Conservation (phyloP, 2,888 invertebrate species). For the Chouioia cunea region DNA sequence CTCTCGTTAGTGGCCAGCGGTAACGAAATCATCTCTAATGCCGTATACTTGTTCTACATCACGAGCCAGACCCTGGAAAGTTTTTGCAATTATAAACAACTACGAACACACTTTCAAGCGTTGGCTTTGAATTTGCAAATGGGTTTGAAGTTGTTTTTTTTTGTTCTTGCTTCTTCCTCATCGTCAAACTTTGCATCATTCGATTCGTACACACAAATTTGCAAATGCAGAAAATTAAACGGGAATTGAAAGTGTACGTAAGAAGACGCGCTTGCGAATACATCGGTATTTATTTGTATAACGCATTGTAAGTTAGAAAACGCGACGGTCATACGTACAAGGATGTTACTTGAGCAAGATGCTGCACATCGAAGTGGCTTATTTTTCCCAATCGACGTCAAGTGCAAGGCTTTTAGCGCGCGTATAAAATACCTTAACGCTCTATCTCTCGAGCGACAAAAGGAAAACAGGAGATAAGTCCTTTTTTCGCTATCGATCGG, state of each 20-base stretch:
- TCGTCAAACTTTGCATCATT: too few relatives aligned
- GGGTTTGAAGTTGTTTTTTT: too few relatives aligned
- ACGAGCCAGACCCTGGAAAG: slow-evolving; percentile 28
- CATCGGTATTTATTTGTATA: too few relatives aligned
- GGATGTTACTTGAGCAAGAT: not conserved
- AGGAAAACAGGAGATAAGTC: slow-evolving; percentile 49
- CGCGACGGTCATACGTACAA: slow-evolving; percentile 2
- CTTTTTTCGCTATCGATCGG: slow-evolving; percentile 50
- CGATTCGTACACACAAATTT: too few relatives aligned
- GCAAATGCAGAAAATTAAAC: too few relatives aligned
- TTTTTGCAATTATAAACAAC: not conserved
- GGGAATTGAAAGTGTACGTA: too few relatives aligned
- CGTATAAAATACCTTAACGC: slow-evolving; percentile 49
- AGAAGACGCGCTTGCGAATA: too few relatives aligned
- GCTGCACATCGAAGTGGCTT: not conserved
- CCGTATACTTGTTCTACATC: slow-evolving; percentile 29
- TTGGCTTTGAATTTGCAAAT: too few relatives aligned
- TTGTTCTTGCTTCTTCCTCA: too few relatives aligned
- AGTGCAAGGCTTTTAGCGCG: slow-evolving; percentile 45
- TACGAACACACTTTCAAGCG: too few relatives aligned
- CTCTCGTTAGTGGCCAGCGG: not conserved
- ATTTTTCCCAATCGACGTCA: not conserved
- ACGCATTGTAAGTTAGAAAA: too few relatives aligned
- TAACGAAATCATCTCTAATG: not conserved
- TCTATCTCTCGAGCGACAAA: slow-evolving; percentile 45